Percentiles rank a stretch among this genome's conserved stretches.
These are phyloP conservation scores for Sesamia nonagrioides DNA, from an alignment of 1,140 invertebrate genomes.

Conservation along the genomic window DNA sequence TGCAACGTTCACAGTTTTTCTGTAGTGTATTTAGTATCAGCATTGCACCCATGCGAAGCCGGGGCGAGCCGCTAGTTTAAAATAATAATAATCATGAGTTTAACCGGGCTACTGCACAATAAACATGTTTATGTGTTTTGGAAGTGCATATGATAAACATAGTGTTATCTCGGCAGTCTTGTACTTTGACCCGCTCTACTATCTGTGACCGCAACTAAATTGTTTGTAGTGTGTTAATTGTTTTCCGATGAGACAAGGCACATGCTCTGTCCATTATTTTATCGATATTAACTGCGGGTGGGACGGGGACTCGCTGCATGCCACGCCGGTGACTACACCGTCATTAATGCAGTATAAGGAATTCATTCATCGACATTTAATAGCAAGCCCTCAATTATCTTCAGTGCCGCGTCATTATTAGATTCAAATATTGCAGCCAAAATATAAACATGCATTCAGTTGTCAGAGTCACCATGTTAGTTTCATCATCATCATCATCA, in stretches of 20 bases:
- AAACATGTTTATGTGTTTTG: constrained; percentile 48
- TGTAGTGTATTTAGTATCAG: no score
- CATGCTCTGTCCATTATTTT: constrained; percentile 46
- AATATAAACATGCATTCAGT: neutral
- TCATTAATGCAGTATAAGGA: constrained; percentile 23
- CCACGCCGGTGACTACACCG: constrained; percentile 44
- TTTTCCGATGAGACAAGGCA: constrained; percentile 63
- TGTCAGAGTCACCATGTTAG: no score
- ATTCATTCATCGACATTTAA: constrained; percentile 32
- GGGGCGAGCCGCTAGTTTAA: no score
- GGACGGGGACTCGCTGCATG: constrained; percentile 45
- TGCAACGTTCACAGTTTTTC: no score
- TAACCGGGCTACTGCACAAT: constrained; percentile 2
- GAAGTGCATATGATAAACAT: constrained; percentile 49
- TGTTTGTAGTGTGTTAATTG: constrained; percentile 57
- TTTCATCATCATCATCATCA: no score
- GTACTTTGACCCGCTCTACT: constrained; percentile 67
- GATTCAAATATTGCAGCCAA: constrained; percentile 8
- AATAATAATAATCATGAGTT: neutral
- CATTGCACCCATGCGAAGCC: no score
- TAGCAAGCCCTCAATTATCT: constrained; percentile 13
- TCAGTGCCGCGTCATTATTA: constrained; percentile 2
- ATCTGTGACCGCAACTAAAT: constrained; percentile 59
- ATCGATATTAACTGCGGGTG: constrained; percentile 32
- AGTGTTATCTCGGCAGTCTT: constrained; percentile 66